Evolutionary conservation across 2,113 vertebrate genomes (phyloP), one percentile per base, ranked within the genome.

Genomic region (Labrus mixtus): DNA sequence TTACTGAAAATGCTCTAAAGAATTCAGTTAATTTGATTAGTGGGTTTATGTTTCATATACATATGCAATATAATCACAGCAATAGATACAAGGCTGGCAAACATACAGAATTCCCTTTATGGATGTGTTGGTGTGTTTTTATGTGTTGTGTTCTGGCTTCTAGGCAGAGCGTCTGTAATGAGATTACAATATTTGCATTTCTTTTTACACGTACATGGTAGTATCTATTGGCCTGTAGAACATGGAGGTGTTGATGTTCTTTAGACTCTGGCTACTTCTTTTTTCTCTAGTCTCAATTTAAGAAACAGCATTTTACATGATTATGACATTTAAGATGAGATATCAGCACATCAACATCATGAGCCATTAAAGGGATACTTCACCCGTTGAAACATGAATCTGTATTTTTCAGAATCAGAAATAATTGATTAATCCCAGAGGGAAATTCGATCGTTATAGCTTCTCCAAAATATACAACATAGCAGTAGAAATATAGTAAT

Each of bases 41-140:
- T 68, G 56, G 48, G 29, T 51, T 55, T 39, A 46, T 57, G n/a
- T 76, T 82, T 64, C 23, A 77, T 37, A 22, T 65, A 68, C 55
- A 15, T 13, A 37, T 53, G 20, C 33, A 55, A 12, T 16, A 41
- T 0, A 66, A 51, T 56, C 45, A 46, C 2, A 36, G 11, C 19
- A 59, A 65, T 37, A 54, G 61, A 75, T 61, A 65, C 6, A 57
- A 48, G 25, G n/a, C 37, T 39, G 46, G 46, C 8, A 16, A 33
- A 73, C 22, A 9, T 41, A 17, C 19, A n/a, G 6, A 39, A 41
- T 4, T n/a, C 17, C 48, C 48, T 51, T 51, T 51, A 51, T n/a
- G 19, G 19, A 51, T 53, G 56, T 22, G 29, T 55, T 51, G 8
- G 55, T 23, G 11, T 76, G 22, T 51, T 53, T 57, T 11, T 41